Conservation (phyloP, 2,888 invertebrate genomes). For the Catocala sponsa region DNA sequence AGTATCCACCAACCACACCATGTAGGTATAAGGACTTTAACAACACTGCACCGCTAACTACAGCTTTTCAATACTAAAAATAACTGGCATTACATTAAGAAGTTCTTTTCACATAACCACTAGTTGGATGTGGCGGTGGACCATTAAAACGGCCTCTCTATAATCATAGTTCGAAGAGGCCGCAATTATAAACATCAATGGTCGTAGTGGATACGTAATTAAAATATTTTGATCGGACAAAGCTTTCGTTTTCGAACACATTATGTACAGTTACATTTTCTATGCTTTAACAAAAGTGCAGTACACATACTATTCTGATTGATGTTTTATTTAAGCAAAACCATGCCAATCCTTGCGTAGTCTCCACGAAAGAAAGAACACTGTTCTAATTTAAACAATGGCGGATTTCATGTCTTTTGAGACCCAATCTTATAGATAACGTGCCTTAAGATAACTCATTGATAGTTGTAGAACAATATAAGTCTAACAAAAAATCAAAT, state of each 20-base stretch:
- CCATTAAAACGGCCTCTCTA: constrained; percentile 29
- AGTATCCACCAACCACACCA: not conserved
- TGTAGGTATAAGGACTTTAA: not conserved
- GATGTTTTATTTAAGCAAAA: too few species aligned
- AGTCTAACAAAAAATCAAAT: too few species aligned
- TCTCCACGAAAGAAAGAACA: too few species aligned
- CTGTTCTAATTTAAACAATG: too few species aligned
- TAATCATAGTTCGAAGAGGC: constrained; percentile 32
- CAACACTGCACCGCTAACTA: not conserved
- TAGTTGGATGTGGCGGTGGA: constrained; percentile 14
- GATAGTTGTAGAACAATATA: too few species aligned
- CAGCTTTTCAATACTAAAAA: constrained; percentile 6
- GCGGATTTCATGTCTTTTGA: too few species aligned
- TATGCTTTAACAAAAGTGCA: not conserved
- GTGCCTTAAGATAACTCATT: too few species aligned
- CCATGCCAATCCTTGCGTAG: too few species aligned
- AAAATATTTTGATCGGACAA: constrained; percentile 36
- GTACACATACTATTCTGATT: too few species aligned
- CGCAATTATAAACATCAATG: constrained; percentile 36
- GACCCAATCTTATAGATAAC: too few species aligned
- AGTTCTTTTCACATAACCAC: constrained; percentile 32
- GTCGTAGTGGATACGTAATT: constrained; percentile 32
- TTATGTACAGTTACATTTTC: constrained; percentile 16
- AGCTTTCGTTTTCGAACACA: constrained; percentile 35
- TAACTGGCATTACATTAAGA: constrained; percentile 19